phyloP scores from a whole-genome alignment of 2,797 vertebrate species.

The Protosalanx chinensis region DNA sequence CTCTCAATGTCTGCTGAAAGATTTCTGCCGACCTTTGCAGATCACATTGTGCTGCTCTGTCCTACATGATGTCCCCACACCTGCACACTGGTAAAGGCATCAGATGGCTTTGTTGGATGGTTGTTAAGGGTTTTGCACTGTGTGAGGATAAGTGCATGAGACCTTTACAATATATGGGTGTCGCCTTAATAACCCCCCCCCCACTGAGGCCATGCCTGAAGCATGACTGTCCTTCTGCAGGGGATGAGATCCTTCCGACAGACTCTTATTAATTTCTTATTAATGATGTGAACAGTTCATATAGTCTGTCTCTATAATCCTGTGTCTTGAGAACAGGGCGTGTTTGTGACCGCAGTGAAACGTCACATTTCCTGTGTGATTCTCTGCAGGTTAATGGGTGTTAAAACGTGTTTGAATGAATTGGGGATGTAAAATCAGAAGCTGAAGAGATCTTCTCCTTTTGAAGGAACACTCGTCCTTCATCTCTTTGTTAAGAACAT shows the following conservation, averaged over 20 bases:
- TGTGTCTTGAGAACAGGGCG: conserved; percentile 46
- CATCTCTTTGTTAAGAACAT: conserved; percentile 54
- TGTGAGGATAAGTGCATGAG: not conserved
- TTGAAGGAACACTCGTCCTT: conserved; percentile 34
- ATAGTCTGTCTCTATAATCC: not conserved
- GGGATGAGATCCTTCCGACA: too few species aligned
- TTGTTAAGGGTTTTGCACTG: too few species aligned
- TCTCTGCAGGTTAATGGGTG: not conserved
- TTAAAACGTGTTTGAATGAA: not conserved
- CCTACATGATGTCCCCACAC: conserved; percentile 6
- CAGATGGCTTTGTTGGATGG: not conserved
- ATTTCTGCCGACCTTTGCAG: conserved; percentile 42
- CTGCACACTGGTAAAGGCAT: not conserved
- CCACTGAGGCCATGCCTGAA: conserved; percentile 40
- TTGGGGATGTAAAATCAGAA: conserved; percentile 26
- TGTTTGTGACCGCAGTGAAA: conserved; percentile 39
- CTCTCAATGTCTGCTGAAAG: conserved; percentile 32
- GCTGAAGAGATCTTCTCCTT: conserved; percentile 44
- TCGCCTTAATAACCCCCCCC: conserved; percentile 30
- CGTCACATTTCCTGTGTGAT: not conserved
- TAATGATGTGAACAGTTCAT: not conserved
- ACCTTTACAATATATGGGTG: conserved; percentile 45
- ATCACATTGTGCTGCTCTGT: conserved; percentile 49
- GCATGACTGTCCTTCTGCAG: too few species aligned
- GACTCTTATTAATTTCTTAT: too few species aligned